Evolutionary conservation across 92 coral and sea anemone genomes (phyloP), one percentile per base, ranked within the genome.

Genomic region (Porites rus): DNA sequence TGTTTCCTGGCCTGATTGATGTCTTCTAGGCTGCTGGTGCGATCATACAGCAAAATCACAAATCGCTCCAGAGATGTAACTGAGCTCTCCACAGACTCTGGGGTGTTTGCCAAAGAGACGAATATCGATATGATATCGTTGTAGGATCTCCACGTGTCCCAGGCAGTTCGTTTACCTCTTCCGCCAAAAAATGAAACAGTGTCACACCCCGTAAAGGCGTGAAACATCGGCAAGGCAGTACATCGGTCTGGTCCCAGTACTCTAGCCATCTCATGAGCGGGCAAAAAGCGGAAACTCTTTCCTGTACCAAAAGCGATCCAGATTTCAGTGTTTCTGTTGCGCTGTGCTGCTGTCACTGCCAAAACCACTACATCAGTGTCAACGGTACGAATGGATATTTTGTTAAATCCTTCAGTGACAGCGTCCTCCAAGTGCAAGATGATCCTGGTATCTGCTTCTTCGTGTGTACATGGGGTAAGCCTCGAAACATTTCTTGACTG

Each of bases 161-260:
- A 70, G 68, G 95, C 89, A 14, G 95, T 89, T 84, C 85, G 85
- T 69, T 85, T 92, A 88, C 88, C 71, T 75, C 62, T 66, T 12
- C 92, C 84, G 28, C 81, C 76, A 62, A 92, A 92, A 24, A 73
- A 82, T 10, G 91, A 89, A 38, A 92, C 95, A 13, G 91, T 92
- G 38, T 92, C 93, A 64, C 93, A 92, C 18, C 95, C 93, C 10
- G 95, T 92, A 59, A 92, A 89, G 24, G 93, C 91, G 54, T 92
- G 95, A 38, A 92, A 87, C 19, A 83, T 38, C 16, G 90, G 95
- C 3, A 92, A 82, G 10, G 95, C 31, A 64, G 6, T 66, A 17
- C 91, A 86, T 25, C 28, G 58, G 54, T 83, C 75, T 7, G 89
- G 86, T 13, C 89, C 81, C 19, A 92, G 83, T 20, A 70, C 19